Evolutionary conservation across 2,113 vertebrate genomes (phyloP).

Genomic region (Prolemur simus): DNA sequence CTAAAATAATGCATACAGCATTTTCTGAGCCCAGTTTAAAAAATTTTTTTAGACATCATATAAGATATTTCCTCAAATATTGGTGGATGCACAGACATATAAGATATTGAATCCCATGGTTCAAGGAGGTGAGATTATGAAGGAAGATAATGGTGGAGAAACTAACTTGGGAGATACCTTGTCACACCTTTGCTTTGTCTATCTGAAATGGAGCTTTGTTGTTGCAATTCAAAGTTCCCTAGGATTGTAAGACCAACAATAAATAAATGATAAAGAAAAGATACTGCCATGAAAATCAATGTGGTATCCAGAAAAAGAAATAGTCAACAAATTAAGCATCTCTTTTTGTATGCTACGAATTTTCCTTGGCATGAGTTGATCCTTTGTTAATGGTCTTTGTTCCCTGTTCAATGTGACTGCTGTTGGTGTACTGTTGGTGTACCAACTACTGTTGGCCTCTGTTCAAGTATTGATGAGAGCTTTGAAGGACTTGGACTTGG

Average conservation of each 20-base stretch:
- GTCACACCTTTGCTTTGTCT: conserved; percentile 24
- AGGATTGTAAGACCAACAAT: conserved; percentile 17
- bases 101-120: not conserved
- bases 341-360: not conserved
- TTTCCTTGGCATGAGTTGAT: not conserved
- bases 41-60: not conserved
- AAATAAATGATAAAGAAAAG: conserved; percentile 74
- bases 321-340: not conserved
- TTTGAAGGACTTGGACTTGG: not conserved
- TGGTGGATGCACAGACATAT: not conserved
- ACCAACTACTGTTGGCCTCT: not conserved
- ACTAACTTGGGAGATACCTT: not conserved
- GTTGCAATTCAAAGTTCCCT: not conserved
- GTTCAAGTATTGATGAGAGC: not conserved
- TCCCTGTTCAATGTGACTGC: not conserved
- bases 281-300: conserved; percentile 54
- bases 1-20: not conserved
- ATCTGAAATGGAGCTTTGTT: not conserved
- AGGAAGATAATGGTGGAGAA: not conserved
- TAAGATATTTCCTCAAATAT: not conserved
- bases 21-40: not conserved
- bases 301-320: conserved; percentile 56
- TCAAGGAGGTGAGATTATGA: not conserved
- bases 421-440: not conserved
- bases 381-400: not conserved